A percentile compares a stretch with the other conserved stretches of the same genome.
Evolutionary conservation across 2,797 vertebrate genomes (phyloP).

Genomic region (Huso huso): DNA sequence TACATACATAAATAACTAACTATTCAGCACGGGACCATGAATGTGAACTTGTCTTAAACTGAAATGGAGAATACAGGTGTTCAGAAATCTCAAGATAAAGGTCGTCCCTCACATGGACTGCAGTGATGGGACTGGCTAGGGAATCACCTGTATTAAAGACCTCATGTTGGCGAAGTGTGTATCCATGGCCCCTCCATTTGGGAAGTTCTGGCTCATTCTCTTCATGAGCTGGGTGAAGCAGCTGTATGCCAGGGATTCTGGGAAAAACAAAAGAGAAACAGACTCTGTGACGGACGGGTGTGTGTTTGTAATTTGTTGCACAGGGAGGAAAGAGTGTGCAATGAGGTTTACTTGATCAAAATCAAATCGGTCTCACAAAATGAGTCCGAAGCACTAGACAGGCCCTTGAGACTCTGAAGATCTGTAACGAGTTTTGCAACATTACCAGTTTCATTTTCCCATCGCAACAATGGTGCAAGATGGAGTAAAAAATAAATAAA

Average conservation of each 20-base stretch:
- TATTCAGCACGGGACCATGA: conserved; percentile 1
- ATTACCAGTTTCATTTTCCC: no score
- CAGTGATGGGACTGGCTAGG: neutral
- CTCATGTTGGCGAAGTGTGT: conserved; percentile 94
- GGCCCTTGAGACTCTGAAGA: no score
- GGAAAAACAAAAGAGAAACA: conserved; percentile 11
- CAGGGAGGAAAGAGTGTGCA: neutral
- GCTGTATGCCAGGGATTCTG: conserved; percentile 89
- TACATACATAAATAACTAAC: neutral
- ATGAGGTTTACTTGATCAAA: neutral
- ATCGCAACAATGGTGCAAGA: no score
- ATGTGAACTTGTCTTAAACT: no score
- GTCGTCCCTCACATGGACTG: no score
- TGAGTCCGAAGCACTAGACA: neutral
- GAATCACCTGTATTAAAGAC: conserved; percentile 84
- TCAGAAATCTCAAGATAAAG: no score
- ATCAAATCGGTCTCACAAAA: neutral
- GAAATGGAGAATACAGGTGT: neutral
- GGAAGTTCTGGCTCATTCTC: conserved; percentile 97
- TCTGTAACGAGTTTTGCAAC: no score
- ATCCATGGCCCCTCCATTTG: conserved; percentile 92
- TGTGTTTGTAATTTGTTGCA: neutral
- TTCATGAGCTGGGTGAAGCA: conserved; percentile 96
- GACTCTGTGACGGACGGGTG: neutral
- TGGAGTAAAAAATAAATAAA: no score